phyloP scores from a whole-genome alignment of 2,113 vertebrate genomes.

The Trachemys scripta region DNA sequence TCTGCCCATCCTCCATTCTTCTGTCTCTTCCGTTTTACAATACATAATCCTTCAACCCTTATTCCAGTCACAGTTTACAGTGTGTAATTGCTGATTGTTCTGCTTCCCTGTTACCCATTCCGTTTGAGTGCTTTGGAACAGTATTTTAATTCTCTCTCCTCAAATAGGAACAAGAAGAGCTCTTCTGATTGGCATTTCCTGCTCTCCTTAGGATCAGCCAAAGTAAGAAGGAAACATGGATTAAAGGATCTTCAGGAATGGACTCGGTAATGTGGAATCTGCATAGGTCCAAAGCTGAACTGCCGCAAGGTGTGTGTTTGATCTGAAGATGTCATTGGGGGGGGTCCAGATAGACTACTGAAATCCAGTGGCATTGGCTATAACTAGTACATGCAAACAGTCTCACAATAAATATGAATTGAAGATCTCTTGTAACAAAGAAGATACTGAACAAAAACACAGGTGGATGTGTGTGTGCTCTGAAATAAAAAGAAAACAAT shows the following conservation, averaged over 20 bases:
- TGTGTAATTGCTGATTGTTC: not conserved
- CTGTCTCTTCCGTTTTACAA: not conserved
- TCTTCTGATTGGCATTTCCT: not conserved
- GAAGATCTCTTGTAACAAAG: not conserved
- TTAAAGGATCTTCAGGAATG: not conserved
- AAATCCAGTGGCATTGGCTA: not conserved
- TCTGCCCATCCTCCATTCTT: accelerated
- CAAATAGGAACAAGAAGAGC: not conserved
- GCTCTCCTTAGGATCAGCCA: not conserved
- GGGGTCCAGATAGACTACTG: not conserved
- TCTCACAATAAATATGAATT: not conserved
- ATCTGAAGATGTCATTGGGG: not conserved
- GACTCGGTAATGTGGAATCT: not conserved
- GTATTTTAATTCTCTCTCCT: not conserved
- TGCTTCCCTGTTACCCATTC: not conserved
- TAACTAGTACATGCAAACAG: not conserved
- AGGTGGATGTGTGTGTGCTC: not conserved
- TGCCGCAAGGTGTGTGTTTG: not conserved
- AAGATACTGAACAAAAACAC: not conserved
- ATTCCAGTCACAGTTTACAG: not conserved
- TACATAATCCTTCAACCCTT: not conserved
- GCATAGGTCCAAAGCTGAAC: not conserved
- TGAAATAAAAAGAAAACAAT: not conserved
- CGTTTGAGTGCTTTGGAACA: not conserved
- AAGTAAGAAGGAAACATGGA: not conserved